phyloP scores from a whole-genome alignment of 2,888 invertebrate species.

The Euplexia lucipara region DNA sequence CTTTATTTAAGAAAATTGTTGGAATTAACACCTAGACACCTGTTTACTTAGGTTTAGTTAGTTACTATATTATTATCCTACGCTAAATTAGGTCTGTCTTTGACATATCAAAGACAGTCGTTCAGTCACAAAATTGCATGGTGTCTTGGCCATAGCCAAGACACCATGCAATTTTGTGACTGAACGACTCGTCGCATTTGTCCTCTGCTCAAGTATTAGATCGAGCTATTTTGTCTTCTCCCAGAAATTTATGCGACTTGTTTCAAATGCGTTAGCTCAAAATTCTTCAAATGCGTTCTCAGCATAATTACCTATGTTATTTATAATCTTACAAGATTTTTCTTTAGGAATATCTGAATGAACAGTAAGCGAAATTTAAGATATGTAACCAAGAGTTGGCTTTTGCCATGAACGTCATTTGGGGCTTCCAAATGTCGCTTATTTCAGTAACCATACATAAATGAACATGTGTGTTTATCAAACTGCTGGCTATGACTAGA shows the following conservation, averaged over 20 bases:
- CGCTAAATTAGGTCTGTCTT: background rate
- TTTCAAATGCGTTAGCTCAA: too few species aligned
- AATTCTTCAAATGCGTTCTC: too few species aligned
- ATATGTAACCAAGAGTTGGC: background rate
- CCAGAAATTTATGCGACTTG: conserved; percentile 3
- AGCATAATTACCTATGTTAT: too few species aligned
- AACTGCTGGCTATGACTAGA: conserved; percentile 26
- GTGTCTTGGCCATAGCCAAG: too few species aligned
- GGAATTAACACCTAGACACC: background rate
- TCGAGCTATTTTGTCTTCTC: conserved; percentile 5
- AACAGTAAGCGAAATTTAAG: background rate
- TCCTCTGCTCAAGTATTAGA: background rate
- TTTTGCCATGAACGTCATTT: background rate
- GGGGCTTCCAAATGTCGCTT: background rate
- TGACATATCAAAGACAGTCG: too few species aligned
- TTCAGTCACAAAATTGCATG: too few species aligned
- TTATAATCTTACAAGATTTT: background rate
- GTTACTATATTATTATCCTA: background rate
- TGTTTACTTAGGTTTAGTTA: background rate
- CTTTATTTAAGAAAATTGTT: conserved; percentile 66
- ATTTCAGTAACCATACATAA: background rate
- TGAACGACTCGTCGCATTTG: background rate
- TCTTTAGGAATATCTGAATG: background rate
- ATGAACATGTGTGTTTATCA: conserved; percentile 2
- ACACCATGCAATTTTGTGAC: background rate